Base-by-base conservation (phyloP, 2,888 invertebrate species). In the Pemphredon lugubris region DNA sequence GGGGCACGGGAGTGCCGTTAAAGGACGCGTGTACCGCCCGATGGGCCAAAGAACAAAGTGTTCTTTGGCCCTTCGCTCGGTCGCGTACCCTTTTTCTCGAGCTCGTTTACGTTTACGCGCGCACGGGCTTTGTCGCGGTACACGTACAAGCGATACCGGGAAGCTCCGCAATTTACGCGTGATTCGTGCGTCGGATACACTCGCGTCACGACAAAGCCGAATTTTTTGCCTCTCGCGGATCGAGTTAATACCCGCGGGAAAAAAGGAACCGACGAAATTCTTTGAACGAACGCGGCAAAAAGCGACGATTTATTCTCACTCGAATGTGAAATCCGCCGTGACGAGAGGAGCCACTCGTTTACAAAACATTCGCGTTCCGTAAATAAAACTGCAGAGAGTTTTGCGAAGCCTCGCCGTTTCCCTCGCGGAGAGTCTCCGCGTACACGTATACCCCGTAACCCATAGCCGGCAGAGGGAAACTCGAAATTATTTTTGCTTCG, bases 1-100 rank as follows among this genome's bases (percentile, higher is more conserved):
- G 37, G 63, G 58, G n/a, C 40, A 34, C 37, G 13, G 67, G n/a
- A 6, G 51, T 55, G 45, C 44, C 47, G 75, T 58, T 63, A 71
- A 61, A 75, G 71, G 66, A 51, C 55, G 60, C 55, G 44, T 9
- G 30, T 30, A n/a, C n/a, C n/a, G n/a, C n/a, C n/a, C n/a, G n/a
- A n/a, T 30, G 48, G 32, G 39, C 59, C 59, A 54, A 48, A 57
- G 55, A 9, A 9, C 30, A 2, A 34, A n/a, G 47, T 30, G 58
- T 51, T 26, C 54, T 6, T 9, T 21, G 48, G 20, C 34, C 20
- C 67, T 73, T 59, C 40, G 37, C 26, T 37, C 26, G n/a, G n/a
- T 18, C 34, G 14, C 26, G 6, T 11, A 0, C 34, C n/a, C n/a
- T 9, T n/a, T 34, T n/a, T 34, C 34, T 34, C n/a, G 30, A n/a